phyloP scores from a whole-genome alignment of 1,140 invertebrate genomes.

The Zaprionus tsacasi region DNA sequence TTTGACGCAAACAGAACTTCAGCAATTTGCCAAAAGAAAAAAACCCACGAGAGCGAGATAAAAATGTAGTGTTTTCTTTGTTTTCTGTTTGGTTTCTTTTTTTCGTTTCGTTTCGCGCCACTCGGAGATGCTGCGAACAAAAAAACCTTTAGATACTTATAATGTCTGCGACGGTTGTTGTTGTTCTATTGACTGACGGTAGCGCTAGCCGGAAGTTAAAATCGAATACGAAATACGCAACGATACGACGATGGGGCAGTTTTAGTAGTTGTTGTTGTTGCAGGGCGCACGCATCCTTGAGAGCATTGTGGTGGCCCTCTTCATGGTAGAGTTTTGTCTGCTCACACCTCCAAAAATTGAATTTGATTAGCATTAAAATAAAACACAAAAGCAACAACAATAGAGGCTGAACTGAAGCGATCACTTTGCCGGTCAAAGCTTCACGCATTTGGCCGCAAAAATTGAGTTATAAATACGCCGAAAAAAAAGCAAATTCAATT shows the following conservation, averaged over 20 bases:
- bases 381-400: constrained; percentile 37
- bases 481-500: constrained; percentile 8
- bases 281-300: constrained; percentile 44
- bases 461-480: constrained; percentile 61
- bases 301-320: not conserved
- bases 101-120: not conserved
- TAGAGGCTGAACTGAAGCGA: constrained; percentile 22
- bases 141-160: constrained; percentile 51
- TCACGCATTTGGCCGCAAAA: constrained; percentile 50
- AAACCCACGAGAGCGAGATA: constrained; percentile 25
- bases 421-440: constrained; percentile 41
- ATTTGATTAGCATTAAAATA: constrained; percentile 67
- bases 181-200: constrained; percentile 26
- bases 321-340: not conserved
- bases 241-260: not conserved
- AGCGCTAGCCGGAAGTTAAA: constrained; percentile 39
- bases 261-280: constrained; percentile 21
- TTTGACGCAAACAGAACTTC: constrained; percentile 52
- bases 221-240: not conserved
- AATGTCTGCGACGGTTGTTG: constrained; percentile 29
- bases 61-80: constrained; percentile 22
- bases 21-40: constrained; percentile 48
- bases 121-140: constrained; percentile 56
- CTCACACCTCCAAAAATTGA: constrained; percentile 32
- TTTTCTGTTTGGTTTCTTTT: not conserved